Percentiles rank a stretch among this genome's conserved stretches.
Evolutionary conservation across 2,797 vertebrate species (phyloP).

Genomic region (Emydoidea blandingii): DNA sequence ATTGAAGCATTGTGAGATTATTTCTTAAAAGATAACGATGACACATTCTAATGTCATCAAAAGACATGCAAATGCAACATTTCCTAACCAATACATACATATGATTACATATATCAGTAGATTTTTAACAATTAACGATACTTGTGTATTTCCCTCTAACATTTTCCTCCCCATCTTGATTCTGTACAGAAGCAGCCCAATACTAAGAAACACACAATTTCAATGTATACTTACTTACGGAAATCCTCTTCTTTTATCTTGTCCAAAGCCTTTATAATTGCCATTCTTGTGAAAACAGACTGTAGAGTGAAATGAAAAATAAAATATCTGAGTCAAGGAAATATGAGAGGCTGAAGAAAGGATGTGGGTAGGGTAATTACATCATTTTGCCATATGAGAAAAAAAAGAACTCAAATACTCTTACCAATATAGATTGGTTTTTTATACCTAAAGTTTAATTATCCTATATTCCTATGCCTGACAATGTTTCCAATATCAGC

Average conservation of each 20-base stretch:
- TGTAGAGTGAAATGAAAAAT: conserved; percentile 78
- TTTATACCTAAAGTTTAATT: background rate
- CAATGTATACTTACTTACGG: conserved; percentile 82
- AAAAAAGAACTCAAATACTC: background rate
- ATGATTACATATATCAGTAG: background rate
- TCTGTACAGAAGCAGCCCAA: conserved; percentile 24
- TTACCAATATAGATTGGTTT: background rate
- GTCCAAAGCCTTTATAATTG: conserved; percentile 95
- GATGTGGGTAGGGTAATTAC: conserved; percentile 40
- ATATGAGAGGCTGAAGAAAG: conserved; percentile 47
- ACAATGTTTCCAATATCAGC: background rate
- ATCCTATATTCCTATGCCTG: background rate
- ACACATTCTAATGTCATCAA: conserved; percentile 16
- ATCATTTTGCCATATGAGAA: conserved; percentile 38
- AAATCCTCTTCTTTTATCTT: conserved; percentile 92
- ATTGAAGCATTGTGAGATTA: background rate
- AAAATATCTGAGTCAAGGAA: conserved; percentile 56
- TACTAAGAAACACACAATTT: conserved; percentile 49
- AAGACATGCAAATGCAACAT: background rate
- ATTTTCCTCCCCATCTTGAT: conserved; percentile 40
- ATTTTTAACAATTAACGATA: conserved; percentile 42
- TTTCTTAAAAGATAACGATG: conserved; percentile 9
- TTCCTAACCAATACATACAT: background rate
- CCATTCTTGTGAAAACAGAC: conserved; percentile 98
- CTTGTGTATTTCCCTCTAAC: background rate